Evolutionary conservation across 2,797 vertebrate genomes (phyloP).

Genomic region (Acropternis orthonyx): DNA sequence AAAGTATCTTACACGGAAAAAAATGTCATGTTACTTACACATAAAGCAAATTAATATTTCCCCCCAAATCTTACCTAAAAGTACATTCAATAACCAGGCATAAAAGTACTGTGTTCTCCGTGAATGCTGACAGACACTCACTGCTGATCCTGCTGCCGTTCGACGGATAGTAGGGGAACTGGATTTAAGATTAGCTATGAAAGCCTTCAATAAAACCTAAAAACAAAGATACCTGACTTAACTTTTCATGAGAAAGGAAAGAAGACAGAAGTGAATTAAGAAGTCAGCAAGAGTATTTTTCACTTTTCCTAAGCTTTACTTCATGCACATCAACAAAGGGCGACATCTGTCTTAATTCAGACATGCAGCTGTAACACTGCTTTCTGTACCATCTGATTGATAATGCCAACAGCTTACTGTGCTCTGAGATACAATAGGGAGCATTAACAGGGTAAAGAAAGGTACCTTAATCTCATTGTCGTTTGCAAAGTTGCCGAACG

Average conservation of each 20-base stretch:
- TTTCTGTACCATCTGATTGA: background rate
- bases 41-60: background rate
- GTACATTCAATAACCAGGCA: constrained; percentile 94
- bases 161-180: constrained; percentile 92
- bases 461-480: constrained; percentile 97
- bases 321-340: background rate
- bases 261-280: background rate
- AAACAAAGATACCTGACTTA: background rate
- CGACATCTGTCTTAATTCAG: background rate
- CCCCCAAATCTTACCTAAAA: constrained; percentile 82
- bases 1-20: background rate
- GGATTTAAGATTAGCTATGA: constrained; percentile 92
- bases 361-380: background rate
- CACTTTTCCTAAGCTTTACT: background rate
- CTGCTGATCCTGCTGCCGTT: constrained; percentile 89
- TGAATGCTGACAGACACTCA: constrained; percentile 92
- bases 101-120: constrained; percentile 92
- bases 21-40: background rate
- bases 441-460: background rate
- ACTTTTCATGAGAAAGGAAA: background rate
- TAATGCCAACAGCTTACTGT: background rate
- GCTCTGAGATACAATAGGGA: background rate
- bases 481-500: constrained; percentile 94
- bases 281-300: background rate
- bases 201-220: constrained; percentile 91